Evolutionary conservation across 2,797 vertebrate species (phyloP).

Genomic region (Galagoides demidoff): DNA sequence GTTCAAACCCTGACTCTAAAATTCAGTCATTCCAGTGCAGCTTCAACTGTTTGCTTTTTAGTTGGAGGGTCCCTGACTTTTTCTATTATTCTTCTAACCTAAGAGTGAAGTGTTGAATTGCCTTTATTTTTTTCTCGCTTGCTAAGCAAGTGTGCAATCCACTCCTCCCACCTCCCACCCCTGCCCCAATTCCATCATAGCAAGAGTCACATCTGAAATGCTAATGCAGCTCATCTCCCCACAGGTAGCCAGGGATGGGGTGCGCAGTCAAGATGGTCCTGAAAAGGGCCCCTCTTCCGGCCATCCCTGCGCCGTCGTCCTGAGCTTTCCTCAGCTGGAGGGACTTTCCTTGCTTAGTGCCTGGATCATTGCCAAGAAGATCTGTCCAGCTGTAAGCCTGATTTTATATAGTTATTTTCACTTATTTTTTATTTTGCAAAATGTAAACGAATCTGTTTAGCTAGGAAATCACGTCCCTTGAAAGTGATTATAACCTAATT

Average conservation of each 20-base stretch:
- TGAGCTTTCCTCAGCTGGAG: conserved; percentile 66
- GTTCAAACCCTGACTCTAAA: neutral
- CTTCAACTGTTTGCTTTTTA: neutral
- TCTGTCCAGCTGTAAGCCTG: conserved; percentile 83
- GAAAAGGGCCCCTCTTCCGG: neutral
- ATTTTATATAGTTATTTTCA: conserved; percentile 84
- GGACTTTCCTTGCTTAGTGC: conserved; percentile 59
- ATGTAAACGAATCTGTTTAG: conserved; percentile 83
- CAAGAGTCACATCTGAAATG: neutral
- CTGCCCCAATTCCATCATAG: neutral
- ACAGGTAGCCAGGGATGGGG: neutral
- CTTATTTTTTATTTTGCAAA: conserved; percentile 87
- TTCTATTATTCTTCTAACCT: neutral
- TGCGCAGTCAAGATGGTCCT: neutral
- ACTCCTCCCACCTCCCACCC: neutral
- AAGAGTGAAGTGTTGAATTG: neutral
- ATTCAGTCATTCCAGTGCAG: neutral
- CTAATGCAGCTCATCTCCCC: neutral
- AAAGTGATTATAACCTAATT: conserved; percentile 86
- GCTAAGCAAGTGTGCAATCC: neutral
- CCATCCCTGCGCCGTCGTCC: neutral
- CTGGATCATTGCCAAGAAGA: conserved; percentile 79
- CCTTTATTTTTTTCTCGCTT: neutral
- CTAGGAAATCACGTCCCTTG: conserved; percentile 81
- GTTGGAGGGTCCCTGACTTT: neutral